A percentile compares a stretch with the other conserved stretches of the same genome.
These are phyloP conservation scores for Amblyjoppa proteus DNA, from an alignment of 2,888 invertebrate species.

Conservation along the genomic window DNA sequence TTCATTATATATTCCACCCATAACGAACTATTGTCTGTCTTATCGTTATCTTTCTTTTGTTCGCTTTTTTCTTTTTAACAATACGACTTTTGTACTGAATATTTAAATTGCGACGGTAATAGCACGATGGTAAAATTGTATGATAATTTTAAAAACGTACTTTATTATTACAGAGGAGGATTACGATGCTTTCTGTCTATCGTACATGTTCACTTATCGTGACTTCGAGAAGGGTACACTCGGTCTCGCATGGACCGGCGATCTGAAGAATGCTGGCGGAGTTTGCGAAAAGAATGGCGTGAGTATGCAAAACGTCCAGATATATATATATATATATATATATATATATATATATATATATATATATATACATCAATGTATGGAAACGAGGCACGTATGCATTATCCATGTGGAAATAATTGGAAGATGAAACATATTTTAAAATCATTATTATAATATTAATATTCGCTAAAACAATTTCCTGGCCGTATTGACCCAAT, in stretches of 20 bases:
- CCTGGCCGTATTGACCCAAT: too few relatives aligned
- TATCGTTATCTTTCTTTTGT: neutral
- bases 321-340: too few relatives aligned
- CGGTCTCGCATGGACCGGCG: slow-evolving; percentile 98
- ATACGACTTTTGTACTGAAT: neutral
- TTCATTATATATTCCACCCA: neutral
- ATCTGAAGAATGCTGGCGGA: slow-evolving; percentile 97
- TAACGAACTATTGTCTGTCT: neutral
- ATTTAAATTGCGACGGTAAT: neutral
- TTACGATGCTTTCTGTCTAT: slow-evolving; percentile 98
- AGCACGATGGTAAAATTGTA: neutral
- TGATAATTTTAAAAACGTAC: neutral
- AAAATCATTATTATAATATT: too few relatives aligned
- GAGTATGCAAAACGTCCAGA: slow-evolving; percentile 81
- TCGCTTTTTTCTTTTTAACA: neutral
- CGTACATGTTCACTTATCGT: slow-evolving; percentile 98
- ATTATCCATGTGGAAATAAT: too few relatives aligned
- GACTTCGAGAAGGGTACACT: slow-evolving; percentile 97
- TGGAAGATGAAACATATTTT: too few relatives aligned
- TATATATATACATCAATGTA: too few relatives aligned
- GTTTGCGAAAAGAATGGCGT: slow-evolving; percentile 98
- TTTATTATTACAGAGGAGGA: slow-evolving; percentile 92
- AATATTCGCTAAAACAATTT: too few relatives aligned
- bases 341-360: too few relatives aligned
- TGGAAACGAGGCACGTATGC: too few relatives aligned